Conservation (phyloP, 2,797 vertebrate genomes). For the Enteromius mattozi region DNA sequence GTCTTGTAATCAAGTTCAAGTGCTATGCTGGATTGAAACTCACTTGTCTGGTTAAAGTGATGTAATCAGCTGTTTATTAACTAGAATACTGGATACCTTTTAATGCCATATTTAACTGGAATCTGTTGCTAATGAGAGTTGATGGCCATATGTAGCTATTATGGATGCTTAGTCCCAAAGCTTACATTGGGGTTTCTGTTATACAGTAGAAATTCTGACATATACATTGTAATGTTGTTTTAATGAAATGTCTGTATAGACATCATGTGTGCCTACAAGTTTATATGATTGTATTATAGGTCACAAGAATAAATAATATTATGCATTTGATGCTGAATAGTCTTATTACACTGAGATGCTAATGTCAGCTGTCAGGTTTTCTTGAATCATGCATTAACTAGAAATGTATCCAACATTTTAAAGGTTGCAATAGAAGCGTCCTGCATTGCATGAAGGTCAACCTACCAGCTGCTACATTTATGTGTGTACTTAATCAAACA, state of each 20-base stretch:
- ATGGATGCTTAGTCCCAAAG: slow-evolving; percentile 45
- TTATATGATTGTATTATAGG: slow-evolving; percentile 72
- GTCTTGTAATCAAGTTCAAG: slow-evolving; percentile 51
- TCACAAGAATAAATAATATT: slow-evolving; percentile 64
- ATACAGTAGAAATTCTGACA: slow-evolving; percentile 63
- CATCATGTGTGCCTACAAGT: slow-evolving; percentile 74
- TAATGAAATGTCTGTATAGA: slow-evolving; percentile 70
- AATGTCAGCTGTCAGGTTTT: neutral
- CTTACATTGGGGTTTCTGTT: slow-evolving; percentile 56
- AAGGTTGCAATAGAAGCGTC: neutral
- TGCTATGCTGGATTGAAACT: slow-evolving; percentile 46
- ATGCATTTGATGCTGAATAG: slow-evolving; percentile 56
- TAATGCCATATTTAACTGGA: slow-evolving; percentile 26
- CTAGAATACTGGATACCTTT: slow-evolving; percentile 28
- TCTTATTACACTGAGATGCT: neutral
- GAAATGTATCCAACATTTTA: neutral
- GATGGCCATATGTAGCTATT: slow-evolving; percentile 31
- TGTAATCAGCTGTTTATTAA: slow-evolving; percentile 9
- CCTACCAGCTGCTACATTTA: neutral
- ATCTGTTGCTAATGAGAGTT: slow-evolving; percentile 31
- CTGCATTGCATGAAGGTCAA: neutral
- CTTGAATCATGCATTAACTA: neutral
- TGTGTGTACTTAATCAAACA: slow-evolving; percentile 21
- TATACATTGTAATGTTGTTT: slow-evolving; percentile 69
- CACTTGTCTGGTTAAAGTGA: slow-evolving; percentile 44